Conservation (phyloP, 2,113 vertebrate species). For the Mobula hypostoma region DNA sequence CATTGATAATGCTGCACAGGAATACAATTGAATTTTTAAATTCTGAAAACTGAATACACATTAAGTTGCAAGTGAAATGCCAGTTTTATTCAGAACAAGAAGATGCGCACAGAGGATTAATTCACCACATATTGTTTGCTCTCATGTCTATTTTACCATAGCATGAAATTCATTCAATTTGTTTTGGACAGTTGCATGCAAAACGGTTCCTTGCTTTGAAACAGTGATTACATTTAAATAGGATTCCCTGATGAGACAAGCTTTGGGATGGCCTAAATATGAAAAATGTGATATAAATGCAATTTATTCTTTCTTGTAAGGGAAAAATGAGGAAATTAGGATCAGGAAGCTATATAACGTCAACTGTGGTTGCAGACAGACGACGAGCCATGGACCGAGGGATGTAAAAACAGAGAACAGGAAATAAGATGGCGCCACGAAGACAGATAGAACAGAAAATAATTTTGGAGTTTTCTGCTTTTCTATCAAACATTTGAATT, state of each 20-base stretch:
- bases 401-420: neutral
- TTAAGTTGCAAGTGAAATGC: neutral
- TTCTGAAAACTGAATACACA: neutral
- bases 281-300: neutral
- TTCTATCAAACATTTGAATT: neutral
- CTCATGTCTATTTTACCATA: neutral
- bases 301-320: neutral
- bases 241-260: neutral
- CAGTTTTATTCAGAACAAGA: conserved; percentile 1
- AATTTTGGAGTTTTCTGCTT: neutral
- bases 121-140: neutral
- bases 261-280: neutral
- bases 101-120: neutral
- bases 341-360: neutral
- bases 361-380: neutral
- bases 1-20: conserved; percentile 23
- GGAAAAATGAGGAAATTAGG: neutral
- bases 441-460: neutral
- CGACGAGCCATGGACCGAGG: neutral
- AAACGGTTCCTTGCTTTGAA: neutral
- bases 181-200: neutral
- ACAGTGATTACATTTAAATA: neutral
- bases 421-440: neutral
- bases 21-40: conserved; percentile 14
- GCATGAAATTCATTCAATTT: neutral